Conservation (phyloP, 2,888 invertebrate species). For the Parasteatoda lunata region DNA sequence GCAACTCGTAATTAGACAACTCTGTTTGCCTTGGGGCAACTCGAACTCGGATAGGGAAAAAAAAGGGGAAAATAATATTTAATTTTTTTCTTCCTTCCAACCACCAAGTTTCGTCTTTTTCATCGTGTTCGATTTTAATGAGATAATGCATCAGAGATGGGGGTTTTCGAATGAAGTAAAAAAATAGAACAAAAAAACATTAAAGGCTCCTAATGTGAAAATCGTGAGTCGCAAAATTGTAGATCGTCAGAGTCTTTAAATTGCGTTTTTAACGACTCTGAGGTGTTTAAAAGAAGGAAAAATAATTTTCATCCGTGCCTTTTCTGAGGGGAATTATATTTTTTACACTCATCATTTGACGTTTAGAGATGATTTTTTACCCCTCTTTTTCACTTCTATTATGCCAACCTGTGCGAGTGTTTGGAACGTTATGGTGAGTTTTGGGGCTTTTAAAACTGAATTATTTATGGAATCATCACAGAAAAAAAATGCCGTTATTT, state of each 20-base stretch:
- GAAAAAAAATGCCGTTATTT: slow-evolving; percentile 2
- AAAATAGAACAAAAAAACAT: slow-evolving; percentile 32
- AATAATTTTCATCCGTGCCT: slow-evolving; percentile 52
- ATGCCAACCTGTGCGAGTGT: slow-evolving; percentile 13
- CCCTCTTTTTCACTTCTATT: neutral
- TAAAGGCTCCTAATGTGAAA: slow-evolving; percentile 52
- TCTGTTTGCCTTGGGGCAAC: slow-evolving; percentile 45
- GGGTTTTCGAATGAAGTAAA: neutral
- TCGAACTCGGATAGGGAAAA: slow-evolving; percentile 6
- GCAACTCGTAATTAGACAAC: slow-evolving; percentile 62
- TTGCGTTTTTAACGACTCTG: slow-evolving; percentile 58
- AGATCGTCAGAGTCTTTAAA: slow-evolving; percentile 53
- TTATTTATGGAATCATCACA: neutral
- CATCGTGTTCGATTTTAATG: slow-evolving; percentile 60
- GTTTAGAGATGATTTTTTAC: neutral
- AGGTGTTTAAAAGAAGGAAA: slow-evolving; percentile 34
- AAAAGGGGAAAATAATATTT: slow-evolving; percentile 3
- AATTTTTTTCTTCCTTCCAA: slow-evolving; percentile 12
- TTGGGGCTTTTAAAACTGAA: neutral
- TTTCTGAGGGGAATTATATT: slow-evolving; percentile 7
- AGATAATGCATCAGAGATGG: slow-evolving; percentile 59
- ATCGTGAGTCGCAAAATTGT: slow-evolving; percentile 55
- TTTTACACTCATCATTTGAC: neutral
- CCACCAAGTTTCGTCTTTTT: slow-evolving; percentile 22
- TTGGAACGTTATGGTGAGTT: neutral